These are phyloP conservation scores for Argya squamiceps DNA, from an alignment of 2,797 vertebrate species.

Conservation along the genomic window DNA sequence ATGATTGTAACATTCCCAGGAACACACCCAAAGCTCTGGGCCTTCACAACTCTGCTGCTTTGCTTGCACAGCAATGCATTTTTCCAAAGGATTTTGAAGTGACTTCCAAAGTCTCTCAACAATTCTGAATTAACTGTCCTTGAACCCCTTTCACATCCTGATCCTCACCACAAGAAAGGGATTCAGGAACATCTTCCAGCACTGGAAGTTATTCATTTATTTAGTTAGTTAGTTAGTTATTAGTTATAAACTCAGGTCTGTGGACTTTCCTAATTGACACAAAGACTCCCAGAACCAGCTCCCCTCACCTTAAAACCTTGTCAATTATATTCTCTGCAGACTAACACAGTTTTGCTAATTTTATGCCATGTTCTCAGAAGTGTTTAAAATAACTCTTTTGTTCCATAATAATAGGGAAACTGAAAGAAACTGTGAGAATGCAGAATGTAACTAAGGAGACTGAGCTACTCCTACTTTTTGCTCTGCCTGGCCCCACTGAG, in stretches of 20 bases:
- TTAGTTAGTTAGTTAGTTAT: not conserved
- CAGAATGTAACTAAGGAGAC: slow-evolving; percentile 62
- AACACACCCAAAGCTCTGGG: not conserved
- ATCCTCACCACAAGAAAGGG: not conserved
- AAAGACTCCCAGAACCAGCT: not conserved
- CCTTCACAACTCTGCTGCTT: not conserved
- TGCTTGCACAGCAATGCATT: not conserved
- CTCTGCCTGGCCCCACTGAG: slow-evolving; percentile 5
- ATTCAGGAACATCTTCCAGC: not conserved
- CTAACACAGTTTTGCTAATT: slow-evolving; percentile 28
- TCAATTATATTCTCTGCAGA: not conserved
- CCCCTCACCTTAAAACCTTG: not conserved
- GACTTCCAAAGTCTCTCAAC: not conserved
- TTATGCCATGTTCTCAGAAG: slow-evolving; percentile 41
- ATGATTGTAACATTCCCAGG: not conserved
- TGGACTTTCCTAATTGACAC: not conserved
- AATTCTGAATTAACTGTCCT: not conserved
- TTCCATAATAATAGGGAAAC: slow-evolving; percentile 46
- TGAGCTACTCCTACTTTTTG: slow-evolving; percentile 30
- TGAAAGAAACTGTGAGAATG: slow-evolving; percentile 41
- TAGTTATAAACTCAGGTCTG: not conserved
- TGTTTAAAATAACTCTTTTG: slow-evolving; percentile 56
- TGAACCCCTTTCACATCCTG: not conserved
- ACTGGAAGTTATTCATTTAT: not conserved
- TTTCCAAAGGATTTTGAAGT: not conserved